Evolutionary conservation across 2,888 invertebrate genomes (phyloP), one percentile per base, ranked within the genome.

Genomic region (Morpho deidamia): DNA sequence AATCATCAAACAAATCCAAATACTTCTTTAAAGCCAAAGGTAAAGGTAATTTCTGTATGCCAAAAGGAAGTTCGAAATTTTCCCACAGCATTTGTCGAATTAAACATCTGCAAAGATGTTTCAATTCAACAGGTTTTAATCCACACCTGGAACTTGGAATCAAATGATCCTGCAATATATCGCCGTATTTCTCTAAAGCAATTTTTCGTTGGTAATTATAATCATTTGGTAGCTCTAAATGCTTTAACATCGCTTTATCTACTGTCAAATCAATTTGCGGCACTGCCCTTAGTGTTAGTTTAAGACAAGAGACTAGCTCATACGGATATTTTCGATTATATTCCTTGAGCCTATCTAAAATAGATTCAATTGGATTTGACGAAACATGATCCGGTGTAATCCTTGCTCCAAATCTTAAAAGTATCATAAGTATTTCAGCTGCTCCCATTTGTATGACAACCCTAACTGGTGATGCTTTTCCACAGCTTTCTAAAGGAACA

Each of bases 401-500:
- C 60, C 90, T 86, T 7, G 94, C 94, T 11, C 95, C 95, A 71
- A 93, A 94, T 77, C 94, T 86, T 44, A 96, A 81, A 57, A 96
- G 85, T 58, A 95, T 92, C 71, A 93, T 90, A 5, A 96, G 81
- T 70, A 95, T 93, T 73, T 96, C 95, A 4, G 95, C 92, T 8
- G 94, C 86, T 43, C 93, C 94, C 70, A 95, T 91, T 74, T 95
- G 95, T 59, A 95, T 87, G 0, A 94, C 94, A 1, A 96, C 93
- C 70, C 94, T 92, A 1, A 95, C 81, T 0, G 95, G 95, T 0
- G 94, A 91, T 7, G 94, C 91, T 64, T 91, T 91, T 0, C 95
- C 95, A 68, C 96, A 96, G 54, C 95, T 95, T 72, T 95, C 95
- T 77, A 96, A 92, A 9, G 96, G 95, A 2, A 96, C 92, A 71